A percentile compares a stretch with the other conserved stretches of the same genome.
phyloP scores from a whole-genome alignment of 2,113 vertebrate species.

The Pteruthius melanotis region DNA sequence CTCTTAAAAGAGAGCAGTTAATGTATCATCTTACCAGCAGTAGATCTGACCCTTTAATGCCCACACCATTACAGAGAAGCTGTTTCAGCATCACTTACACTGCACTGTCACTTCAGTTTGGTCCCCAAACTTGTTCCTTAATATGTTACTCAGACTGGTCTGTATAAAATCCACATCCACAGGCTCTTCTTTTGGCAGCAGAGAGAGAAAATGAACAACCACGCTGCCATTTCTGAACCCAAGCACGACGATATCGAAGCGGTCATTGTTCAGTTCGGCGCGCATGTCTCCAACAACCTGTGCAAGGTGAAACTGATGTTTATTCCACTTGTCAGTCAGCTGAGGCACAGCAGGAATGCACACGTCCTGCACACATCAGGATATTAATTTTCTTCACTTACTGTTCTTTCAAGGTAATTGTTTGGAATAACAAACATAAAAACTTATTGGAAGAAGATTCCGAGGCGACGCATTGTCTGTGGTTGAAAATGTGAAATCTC shows the following conservation, averaged over 20 bases:
- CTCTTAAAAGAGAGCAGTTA: not conserved
- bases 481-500: not conserved
- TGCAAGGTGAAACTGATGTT: not conserved
- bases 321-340: not conserved
- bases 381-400: not conserved
- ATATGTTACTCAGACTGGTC: not conserved
- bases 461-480: not conserved
- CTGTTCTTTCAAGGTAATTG: not conserved
- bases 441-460: not conserved
- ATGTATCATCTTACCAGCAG: not conserved
- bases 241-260: not conserved
- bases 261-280: not conserved
- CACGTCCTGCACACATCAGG: not conserved
- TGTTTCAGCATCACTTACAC: constrained; percentile 24
- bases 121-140: not conserved
- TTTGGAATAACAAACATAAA: not conserved
- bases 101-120: not conserved
- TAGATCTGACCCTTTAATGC: not conserved
- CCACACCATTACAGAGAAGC: not conserved
- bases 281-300: constrained; percentile 49
- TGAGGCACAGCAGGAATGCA: not conserved
- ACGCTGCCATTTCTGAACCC: constrained; percentile 50
- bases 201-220: not conserved
- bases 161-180: not conserved
- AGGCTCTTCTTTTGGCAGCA: not conserved